Percentiles rank a stretch among this genome's conserved stretches.
phyloP scores from a whole-genome alignment of 2,888 invertebrate genomes.

The Dexiosoma caninum region DNA sequence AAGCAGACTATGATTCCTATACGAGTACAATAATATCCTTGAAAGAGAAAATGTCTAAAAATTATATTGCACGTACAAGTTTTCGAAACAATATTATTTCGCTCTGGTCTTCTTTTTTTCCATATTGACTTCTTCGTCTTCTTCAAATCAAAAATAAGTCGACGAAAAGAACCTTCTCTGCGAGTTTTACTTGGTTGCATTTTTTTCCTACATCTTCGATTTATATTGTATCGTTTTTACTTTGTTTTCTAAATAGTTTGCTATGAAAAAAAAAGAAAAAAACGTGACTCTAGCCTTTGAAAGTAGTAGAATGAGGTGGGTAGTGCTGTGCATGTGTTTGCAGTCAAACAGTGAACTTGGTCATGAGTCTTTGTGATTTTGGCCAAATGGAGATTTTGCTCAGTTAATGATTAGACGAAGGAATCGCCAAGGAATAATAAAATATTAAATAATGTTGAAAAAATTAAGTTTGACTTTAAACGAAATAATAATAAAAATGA shows the following conservation, averaged over 20 bases:
- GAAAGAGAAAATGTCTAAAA: constrained; percentile 29
- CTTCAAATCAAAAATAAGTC: constrained; percentile 44
- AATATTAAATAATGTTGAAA: constrained; percentile 53
- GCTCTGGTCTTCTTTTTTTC: constrained; percentile 1
- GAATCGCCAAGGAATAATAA: constrained; percentile 52
- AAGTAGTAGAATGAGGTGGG: not conserved
- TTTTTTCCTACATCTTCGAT: not conserved
- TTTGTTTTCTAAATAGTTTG: constrained; percentile 32
- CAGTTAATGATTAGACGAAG: constrained; percentile 4
- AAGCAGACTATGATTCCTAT: not conserved
- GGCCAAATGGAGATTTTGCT: constrained; percentile 24
- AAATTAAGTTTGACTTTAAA: constrained; percentile 50
- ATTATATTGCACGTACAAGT: constrained; percentile 47
- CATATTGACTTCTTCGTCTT: constrained; percentile 31
- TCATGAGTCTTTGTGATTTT: constrained; percentile 20
- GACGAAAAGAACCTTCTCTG: constrained; percentile 48
- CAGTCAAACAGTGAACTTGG: constrained; percentile 25
- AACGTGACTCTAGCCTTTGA: constrained; percentile 44
- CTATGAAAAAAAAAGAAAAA: constrained; percentile 30
- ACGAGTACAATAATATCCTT: constrained; percentile 19
- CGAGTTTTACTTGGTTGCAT: constrained; percentile 30
- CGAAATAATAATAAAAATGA: constrained; percentile 64
- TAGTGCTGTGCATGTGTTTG: not conserved
- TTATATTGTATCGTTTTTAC: constrained; percentile 12
- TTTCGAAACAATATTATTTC: constrained; percentile 39